Evolutionary conservation across 2,113 vertebrate genomes (phyloP), one percentile per base, ranked within the genome.

Genomic region (Pseudorhombus dupliciocellatus): DNA sequence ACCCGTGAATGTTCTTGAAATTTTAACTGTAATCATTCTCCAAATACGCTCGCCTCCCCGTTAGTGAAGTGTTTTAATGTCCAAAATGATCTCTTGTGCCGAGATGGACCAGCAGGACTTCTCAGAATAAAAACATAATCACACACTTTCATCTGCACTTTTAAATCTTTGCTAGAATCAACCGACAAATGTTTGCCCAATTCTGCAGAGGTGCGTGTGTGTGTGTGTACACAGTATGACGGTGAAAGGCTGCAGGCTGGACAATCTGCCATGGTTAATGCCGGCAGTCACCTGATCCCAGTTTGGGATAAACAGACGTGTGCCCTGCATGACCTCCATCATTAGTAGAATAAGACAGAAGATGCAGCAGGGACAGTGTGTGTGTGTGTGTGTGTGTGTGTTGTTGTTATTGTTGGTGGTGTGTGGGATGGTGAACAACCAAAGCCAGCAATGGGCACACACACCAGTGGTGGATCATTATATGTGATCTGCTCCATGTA

Each of bases 71-170:
- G 66, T 55, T 84, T 81, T 67, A 55, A 83, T 80, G 75, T 73
- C 21, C 50, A 70, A 73, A 73, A 72, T 50, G 28, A 50, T 63
- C 18, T 46, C 18, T 46, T 6, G 18, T 66, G 75, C 65, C 46
- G 14, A 64, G 52, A 51, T 14, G 62, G 73, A 71, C 75, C 75
- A 22, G 42, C 14, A 69, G 83, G 78, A 88, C 66, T 75, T 84
- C 70, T 84, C 75, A 70, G 83, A 88, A 75, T 85, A 90, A 82
- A 85, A 89, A 92, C 77, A 74, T 85, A 83, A 89, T 80, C 83
- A 81, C 76, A 88, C 75, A 65, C 70, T 83, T 70, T 84, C 77
- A 83, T 55, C 24, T 18, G 56, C 59, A 67, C 66, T 73, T 89
- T 88, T 79, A 82, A 78, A 76, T 26, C 1, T 0, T 66, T 25